Evolutionary conservation across 2,888 invertebrate species (phyloP).

Genomic region (Andrena chrysosceles): DNA sequence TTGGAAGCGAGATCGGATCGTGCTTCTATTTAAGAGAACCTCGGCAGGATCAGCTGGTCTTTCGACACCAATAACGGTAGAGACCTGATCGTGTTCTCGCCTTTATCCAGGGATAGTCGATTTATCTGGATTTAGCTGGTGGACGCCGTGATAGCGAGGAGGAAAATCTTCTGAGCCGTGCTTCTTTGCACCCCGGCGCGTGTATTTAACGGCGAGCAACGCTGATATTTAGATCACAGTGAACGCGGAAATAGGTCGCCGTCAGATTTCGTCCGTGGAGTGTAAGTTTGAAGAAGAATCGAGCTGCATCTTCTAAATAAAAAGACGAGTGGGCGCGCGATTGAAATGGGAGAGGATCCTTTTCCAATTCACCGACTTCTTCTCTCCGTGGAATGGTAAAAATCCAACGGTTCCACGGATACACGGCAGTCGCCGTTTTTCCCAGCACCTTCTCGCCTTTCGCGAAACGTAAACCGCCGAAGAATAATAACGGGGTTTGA

Average conservation of each 20-base stretch:
- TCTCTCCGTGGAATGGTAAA: neutral
- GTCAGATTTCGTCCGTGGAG: too few species aligned
- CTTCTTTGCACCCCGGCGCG: too few species aligned
- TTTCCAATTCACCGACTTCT: neutral
- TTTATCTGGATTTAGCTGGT: constrained; percentile 27
- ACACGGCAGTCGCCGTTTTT: neutral
- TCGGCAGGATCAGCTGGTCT: constrained; percentile 29
- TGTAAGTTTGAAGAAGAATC: too few species aligned
- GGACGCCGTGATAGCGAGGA: neutral
- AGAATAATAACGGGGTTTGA: constrained; percentile 22
- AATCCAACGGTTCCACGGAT: neutral
- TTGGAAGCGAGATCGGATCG: constrained; percentile 49
- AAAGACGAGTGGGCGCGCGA: neutral
- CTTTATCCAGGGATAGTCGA: neutral
- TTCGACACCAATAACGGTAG: constrained; percentile 56
- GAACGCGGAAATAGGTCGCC: too few species aligned
- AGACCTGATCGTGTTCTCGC: constrained; percentile 34
- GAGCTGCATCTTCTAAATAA: neutral
- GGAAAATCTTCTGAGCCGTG: neutral
- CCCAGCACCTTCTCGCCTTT: neutral
- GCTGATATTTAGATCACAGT: too few species aligned
- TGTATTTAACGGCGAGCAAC: too few species aligned
- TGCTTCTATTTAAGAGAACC: constrained; percentile 34
- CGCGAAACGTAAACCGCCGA: constrained; percentile 21
- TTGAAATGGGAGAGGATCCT: neutral